Conservation (phyloP, 2,797 vertebrate genomes). For the Eutrigla gurnardus region DNA sequence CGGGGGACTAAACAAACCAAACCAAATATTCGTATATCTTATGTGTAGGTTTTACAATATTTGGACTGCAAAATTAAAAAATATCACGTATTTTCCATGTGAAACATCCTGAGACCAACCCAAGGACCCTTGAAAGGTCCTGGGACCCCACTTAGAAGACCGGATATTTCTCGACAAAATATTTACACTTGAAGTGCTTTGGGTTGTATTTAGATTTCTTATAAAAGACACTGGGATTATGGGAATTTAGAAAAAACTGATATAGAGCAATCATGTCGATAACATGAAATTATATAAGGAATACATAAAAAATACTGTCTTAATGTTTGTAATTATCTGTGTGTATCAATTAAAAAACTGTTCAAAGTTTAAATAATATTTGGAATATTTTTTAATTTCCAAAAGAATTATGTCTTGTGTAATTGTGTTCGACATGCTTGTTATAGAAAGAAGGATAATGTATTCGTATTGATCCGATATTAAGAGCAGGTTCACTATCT, state of each 20-base stretch:
- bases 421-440: background rate
- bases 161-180: background rate
- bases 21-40: background rate
- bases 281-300: too few relatives aligned
- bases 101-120: background rate
- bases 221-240: background rate
- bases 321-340: background rate
- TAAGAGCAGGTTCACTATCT: conserved; percentile 30
- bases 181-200: background rate
- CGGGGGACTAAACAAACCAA: background rate
- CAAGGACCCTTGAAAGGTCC: background rate
- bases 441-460: background rate
- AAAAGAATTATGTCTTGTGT: background rate
- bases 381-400: background rate
- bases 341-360: background rate
- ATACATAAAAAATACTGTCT: background rate
- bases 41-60: background rate
- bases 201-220: background rate
- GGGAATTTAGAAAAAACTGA: background rate
- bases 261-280: background rate
- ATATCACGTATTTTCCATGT: background rate
- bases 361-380: background rate
- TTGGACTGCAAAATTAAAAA: background rate
- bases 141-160: background rate
- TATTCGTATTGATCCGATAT: background rate